Evolutionary conservation across 2,888 invertebrate genomes (phyloP).

Genomic region (Cistogaster globosa): DNA sequence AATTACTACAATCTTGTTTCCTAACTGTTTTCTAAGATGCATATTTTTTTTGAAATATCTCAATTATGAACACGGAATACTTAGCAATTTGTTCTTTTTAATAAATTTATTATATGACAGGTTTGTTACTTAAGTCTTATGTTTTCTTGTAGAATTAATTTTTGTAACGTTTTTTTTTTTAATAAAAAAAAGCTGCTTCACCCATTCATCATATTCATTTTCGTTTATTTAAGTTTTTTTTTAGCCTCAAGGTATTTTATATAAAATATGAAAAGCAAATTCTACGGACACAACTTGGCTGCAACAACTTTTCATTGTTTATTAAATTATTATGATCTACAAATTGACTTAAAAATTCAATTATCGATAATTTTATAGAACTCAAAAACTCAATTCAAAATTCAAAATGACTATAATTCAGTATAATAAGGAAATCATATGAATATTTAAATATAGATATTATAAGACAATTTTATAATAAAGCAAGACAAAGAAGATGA

Average conservation of each 20-base stretch:
- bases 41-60: neutral
- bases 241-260: slow-evolving; percentile 37
- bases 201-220: slow-evolving; percentile 61
- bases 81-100: neutral
- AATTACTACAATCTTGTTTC: neutral
- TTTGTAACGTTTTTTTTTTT: neutral
- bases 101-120: slow-evolving; percentile 2
- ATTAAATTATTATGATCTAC: slow-evolving; percentile 64
- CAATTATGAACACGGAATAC: neutral
- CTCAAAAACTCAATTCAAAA: slow-evolving; percentile 18
- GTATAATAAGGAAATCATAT: slow-evolving; percentile 64
- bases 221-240: slow-evolving; percentile 42
- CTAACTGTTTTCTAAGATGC: neutral
- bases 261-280: slow-evolving; percentile 7
- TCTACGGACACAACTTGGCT: slow-evolving; percentile 18
- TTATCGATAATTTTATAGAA: slow-evolving; percentile 58
- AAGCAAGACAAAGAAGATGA: neutral
- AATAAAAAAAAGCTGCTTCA: slow-evolving; percentile 2
- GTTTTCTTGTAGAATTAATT: slow-evolving; percentile 14
- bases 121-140: slow-evolving; percentile 35
- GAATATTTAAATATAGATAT: slow-evolving; percentile 58
- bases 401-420: slow-evolving; percentile 60
- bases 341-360: slow-evolving; percentile 66
- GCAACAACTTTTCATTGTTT: slow-evolving; percentile 33
- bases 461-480: slow-evolving; percentile 29